Percentiles rank a stretch among this genome's conserved stretches.
Evolutionary conservation across 2,888 invertebrate species (phyloP).

Genomic region (Dichetophora obliterata): DNA sequence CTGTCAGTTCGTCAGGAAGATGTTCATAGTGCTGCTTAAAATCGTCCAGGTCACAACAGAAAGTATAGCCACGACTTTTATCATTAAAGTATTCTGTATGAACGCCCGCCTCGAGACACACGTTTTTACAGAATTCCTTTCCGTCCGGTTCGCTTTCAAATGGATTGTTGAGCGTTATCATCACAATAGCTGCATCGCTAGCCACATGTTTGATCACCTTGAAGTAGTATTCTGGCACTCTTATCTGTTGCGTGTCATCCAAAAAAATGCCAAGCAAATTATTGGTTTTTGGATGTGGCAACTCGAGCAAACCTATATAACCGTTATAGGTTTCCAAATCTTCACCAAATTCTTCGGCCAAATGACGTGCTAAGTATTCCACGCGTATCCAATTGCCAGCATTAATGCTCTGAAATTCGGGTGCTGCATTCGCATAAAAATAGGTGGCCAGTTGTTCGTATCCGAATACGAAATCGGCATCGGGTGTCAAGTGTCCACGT

Average conservation of each 20-base stretch:
- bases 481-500: conserved; percentile 72
- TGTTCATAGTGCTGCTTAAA: conserved; percentile 36
- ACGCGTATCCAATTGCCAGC: conserved; percentile 72
- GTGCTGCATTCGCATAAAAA: conserved; percentile 71
- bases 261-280: conserved; percentile 59
- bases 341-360: conserved; percentile 62
- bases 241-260: conserved; percentile 61
- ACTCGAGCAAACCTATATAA: conserved; percentile 66
- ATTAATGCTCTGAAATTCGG: conserved; percentile 72
- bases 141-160: conserved; percentile 43
- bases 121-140: conserved; percentile 53
- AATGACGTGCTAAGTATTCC: conserved; percentile 68
- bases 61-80: conserved; percentile 54
- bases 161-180: conserved; percentile 72
- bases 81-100: conserved; percentile 46
- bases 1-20: background rate
- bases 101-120: conserved; percentile 50
- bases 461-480: conserved; percentile 71
- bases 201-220: conserved; percentile 70
- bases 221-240: conserved; percentile 71
- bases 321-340: conserved; percentile 70
- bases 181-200: conserved; percentile 69
- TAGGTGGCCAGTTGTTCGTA: conserved; percentile 71
- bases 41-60: conserved; percentile 53
- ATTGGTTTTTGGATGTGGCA: conserved; percentile 60